Evolutionary conservation across 2,113 vertebrate genomes (phyloP).

Genomic region (Camelus dromedarius): DNA sequence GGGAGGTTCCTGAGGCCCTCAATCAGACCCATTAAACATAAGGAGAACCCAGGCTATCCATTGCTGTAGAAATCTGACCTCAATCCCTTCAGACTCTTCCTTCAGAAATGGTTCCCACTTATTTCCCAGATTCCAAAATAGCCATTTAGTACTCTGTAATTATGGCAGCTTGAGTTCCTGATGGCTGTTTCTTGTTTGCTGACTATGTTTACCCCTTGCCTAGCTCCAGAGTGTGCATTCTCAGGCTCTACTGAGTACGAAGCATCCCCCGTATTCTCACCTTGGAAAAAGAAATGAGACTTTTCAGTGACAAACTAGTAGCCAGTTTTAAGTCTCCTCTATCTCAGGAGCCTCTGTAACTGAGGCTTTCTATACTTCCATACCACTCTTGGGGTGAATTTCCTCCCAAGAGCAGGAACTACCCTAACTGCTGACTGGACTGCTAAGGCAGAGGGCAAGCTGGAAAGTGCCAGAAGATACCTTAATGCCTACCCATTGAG

Average conservation of each 20-base stretch:
- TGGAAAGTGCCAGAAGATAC: constrained; percentile 75
- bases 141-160: constrained; percentile 85
- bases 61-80: constrained; percentile 81
- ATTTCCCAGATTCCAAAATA: constrained; percentile 85
- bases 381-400: constrained; percentile 83
- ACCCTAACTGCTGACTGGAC: constrained; percentile 81
- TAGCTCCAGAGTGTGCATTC: neutral
- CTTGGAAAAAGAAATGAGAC: constrained; percentile 41
- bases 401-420: constrained; percentile 83
- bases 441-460: constrained; percentile 82
- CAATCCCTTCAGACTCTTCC: constrained; percentile 84
- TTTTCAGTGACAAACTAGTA: constrained; percentile 23
- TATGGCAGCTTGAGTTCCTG: constrained; percentile 83
- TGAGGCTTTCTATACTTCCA: constrained; percentile 75
- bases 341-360: neutral
- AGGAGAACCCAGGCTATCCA: constrained; percentile 78
- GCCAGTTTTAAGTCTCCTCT: neutral
- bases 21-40: constrained; percentile 76
- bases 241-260: neutral
- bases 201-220: constrained; percentile 62
- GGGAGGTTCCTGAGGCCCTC: constrained; percentile 69
- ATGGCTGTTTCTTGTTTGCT: constrained; percentile 78
- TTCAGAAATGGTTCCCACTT: constrained; percentile 82
- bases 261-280: neutral
- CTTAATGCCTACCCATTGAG: constrained; percentile 85